Conservation (phyloP, 2,797 vertebrate genomes). For the Harpia harpyja region DNA sequence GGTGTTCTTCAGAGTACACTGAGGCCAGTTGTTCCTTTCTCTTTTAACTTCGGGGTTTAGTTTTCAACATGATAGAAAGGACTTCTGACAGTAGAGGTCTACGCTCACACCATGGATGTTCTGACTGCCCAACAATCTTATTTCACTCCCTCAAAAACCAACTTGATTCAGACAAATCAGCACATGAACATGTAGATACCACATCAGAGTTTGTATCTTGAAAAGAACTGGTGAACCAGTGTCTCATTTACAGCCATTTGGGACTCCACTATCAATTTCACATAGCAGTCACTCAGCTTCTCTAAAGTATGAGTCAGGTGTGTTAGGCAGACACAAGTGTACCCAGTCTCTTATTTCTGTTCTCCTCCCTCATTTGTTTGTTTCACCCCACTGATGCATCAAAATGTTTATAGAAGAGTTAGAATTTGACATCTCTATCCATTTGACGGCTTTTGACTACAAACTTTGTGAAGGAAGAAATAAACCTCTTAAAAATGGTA, state of each 20-base stretch:
- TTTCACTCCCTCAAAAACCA: not conserved
- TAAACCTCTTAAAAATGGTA: not conserved
- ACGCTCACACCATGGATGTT: not conserved
- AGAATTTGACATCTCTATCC: not conserved
- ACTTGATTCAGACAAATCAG: not conserved
- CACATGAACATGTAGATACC: not conserved
- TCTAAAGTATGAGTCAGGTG: not conserved
- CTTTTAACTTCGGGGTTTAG: not conserved
- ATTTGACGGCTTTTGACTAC: not conserved
- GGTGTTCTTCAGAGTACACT: not conserved
- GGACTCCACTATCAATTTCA: not conserved
- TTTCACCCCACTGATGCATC: not conserved
- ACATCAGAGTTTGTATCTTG: not conserved
- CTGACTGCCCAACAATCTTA: not conserved
- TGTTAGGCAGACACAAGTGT: not conserved
- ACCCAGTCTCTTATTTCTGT: not conserved
- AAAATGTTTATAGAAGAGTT: not conserved
- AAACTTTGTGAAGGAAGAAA: not conserved
- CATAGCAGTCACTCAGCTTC: not conserved
- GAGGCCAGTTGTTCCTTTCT: not conserved
- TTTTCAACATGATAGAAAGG: not conserved
- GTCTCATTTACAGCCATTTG: not conserved
- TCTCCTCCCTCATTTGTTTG: not conserved
- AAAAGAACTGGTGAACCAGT: not conserved
- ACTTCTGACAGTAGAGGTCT: not conserved